A percentile compares a stretch with the other conserved stretches of the same genome.
Evolutionary conservation across 1,140 invertebrate genomes (phyloP).

Genomic region (Lepidostoma basale): DNA sequence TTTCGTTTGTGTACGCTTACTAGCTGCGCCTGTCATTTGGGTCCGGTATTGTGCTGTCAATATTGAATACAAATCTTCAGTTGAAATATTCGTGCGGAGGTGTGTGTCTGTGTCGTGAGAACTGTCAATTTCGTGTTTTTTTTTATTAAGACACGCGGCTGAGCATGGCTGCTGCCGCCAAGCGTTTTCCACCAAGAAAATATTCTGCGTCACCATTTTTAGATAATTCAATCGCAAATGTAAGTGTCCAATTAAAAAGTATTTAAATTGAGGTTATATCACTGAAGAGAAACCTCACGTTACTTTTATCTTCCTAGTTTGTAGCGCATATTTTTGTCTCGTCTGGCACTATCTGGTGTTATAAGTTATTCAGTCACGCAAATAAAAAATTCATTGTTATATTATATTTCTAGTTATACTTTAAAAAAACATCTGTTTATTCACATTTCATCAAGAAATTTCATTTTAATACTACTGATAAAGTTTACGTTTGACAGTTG

Average conservation of each 20-base stretch:
- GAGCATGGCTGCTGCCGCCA: slow-evolving; percentile 30
- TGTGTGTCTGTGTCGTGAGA: slow-evolving; percentile 24
- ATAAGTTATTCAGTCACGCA: too few relatives aligned
- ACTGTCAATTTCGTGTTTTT: slow-evolving; percentile 32
- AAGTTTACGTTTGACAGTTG: too few relatives aligned
- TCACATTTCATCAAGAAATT: too few relatives aligned
- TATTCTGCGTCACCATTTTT: slow-evolving; percentile 40
- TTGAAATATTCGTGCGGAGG: slow-evolving; percentile 22
- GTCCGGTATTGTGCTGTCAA: neutral
- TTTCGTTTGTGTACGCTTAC: too few relatives aligned
- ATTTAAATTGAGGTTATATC: slow-evolving; percentile 7
- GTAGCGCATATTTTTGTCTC: neutral
- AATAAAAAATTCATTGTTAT: too few relatives aligned
- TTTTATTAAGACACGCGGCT: slow-evolving; percentile 20
- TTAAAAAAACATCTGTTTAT: too few relatives aligned
- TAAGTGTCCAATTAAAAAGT: neutral
- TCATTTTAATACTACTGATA: too few relatives aligned
- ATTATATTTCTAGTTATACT: too few relatives aligned
- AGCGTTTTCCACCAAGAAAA: slow-evolving; percentile 38
- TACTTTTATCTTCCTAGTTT: neutral
- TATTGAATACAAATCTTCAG: slow-evolving; percentile 25
- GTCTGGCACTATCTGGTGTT: neutral
- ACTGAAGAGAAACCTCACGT: neutral
- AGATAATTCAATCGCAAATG: slow-evolving; percentile 19
- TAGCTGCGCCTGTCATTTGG: slow-evolving; percentile 14